Conservation (phyloP, 2,797 vertebrate species). For the Sebastes elongatus region DNA sequence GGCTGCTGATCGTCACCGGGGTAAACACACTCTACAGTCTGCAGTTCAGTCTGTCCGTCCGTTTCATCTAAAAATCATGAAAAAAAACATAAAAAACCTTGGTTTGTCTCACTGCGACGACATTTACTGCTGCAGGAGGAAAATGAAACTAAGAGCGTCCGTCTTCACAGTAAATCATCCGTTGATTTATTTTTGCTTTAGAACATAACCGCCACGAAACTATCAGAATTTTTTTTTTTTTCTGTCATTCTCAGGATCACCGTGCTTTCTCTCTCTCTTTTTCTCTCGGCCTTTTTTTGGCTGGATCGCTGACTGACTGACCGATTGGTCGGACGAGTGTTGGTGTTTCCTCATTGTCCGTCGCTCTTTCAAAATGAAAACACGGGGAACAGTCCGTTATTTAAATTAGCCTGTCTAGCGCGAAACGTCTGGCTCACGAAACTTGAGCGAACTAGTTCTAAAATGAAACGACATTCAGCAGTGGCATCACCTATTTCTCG, state of each 20-base stretch:
- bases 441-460: too few species aligned
- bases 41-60: background rate
- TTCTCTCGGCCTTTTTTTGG: too few species aligned
- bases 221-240: background rate
- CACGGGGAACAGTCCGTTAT: too few species aligned
- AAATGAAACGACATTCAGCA: too few species aligned
- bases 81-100: background rate
- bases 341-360: too few species aligned
- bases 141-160: background rate
- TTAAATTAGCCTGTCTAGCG: rapidly evolving
- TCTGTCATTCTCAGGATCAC: background rate
- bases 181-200: background rate
- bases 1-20: background rate
- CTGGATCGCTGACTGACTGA: too few species aligned
- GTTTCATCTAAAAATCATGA: background rate
- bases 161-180: background rate
- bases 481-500: too few species aligned
- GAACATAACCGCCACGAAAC: rapidly evolving
- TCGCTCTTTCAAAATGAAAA: too few species aligned
- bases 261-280: background rate
- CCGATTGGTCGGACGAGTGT: too few species aligned
- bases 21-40: background rate
- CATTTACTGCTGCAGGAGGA: background rate
- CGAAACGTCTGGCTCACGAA: rapidly evolving
- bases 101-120: background rate